A percentile compares a stretch with the other conserved stretches of the same genome.
phyloP scores from a whole-genome alignment of 2,888 invertebrate genomes.

The Nymphalis urticae region DNA sequence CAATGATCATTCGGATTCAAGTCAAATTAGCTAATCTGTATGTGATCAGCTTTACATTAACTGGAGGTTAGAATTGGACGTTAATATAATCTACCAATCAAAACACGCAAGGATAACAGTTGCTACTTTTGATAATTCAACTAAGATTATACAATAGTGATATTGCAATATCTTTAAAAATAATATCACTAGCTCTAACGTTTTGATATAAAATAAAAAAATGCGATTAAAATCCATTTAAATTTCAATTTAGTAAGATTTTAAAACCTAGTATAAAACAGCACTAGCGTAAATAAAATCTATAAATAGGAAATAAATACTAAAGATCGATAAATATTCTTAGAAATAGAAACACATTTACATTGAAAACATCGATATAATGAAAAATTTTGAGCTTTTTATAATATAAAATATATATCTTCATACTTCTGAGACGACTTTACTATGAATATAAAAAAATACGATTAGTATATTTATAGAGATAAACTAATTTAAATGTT shows the following conservation, averaged over 20 bases:
- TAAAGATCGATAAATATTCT: neutral
- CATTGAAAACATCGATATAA: constrained; percentile 15
- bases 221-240: constrained; percentile 7
- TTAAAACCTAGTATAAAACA: neutral
- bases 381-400: constrained; percentile 17
- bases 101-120: no score
- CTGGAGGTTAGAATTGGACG: no score
- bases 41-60: no score
- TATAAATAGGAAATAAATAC: constrained; percentile 8
- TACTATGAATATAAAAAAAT: constrained; percentile 1
- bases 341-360: constrained; percentile 15
- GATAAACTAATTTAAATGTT: neutral
- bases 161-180: no score
- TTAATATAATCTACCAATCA: no score
- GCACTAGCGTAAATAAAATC: constrained; percentile 4
- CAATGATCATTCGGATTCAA: no score
- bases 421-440: neutral
- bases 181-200: no score
- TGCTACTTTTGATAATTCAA: no score
- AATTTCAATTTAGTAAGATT: neutral
- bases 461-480: neutral
- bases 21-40: no score
- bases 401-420: constrained; percentile 18
- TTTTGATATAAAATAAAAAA: no score
- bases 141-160: no score